Base-by-base conservation (phyloP, 2,888 invertebrate genomes). In the Lochmaea crataegi region DNA sequence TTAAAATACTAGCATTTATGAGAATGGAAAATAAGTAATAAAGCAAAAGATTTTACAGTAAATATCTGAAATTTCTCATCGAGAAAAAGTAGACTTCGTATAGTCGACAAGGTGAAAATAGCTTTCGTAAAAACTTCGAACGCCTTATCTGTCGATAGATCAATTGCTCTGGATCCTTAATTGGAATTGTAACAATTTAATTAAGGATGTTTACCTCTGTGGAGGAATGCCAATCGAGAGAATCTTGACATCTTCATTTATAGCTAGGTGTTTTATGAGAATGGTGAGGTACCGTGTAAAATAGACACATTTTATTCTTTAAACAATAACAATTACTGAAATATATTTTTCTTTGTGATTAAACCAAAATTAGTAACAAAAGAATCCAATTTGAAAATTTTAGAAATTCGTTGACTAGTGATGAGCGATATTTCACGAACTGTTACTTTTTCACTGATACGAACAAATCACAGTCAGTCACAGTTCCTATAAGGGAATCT, bases 141-240 rank as follows among this genome's bases (percentile, higher is more conserved):
- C 69, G 65, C 74, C 76, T 63, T 71, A 75, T 72, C 66, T 67
- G 73, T 65, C 65, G 71, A 57, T 75, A 76, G 68, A 75, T 75
- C 71, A 68, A 75, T 66, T 69, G 69, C 64, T 71, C 72, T 51
- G 68, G 72, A 71, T 72, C 73, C 75, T 75, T 77, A 75, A 77
- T 75, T 75, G 77, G 77, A 74, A 72, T 67, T 71, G 77, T 75
- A 77, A 74, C 77, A 72, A 71, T 75, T 74, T 75, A 72, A 75
- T 77, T 74, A 77, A 66, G 71, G 68, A 72, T 70, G 45, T 70
- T 64, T 70, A 70, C 70, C 53, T 69, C 53, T 67, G 65, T 38
- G 41, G 65, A 64, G 73, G 71, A 75, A 76, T 75, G 74, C 74
- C 51, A 69, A 64, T 51, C 53, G 58, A 60, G 64, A 68, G 61